Percentiles rank a stretch among this genome's conserved stretches.
Evolutionary conservation across 1,140 invertebrate species (phyloP).

Genomic region (Conopomorpha cramerella): DNA sequence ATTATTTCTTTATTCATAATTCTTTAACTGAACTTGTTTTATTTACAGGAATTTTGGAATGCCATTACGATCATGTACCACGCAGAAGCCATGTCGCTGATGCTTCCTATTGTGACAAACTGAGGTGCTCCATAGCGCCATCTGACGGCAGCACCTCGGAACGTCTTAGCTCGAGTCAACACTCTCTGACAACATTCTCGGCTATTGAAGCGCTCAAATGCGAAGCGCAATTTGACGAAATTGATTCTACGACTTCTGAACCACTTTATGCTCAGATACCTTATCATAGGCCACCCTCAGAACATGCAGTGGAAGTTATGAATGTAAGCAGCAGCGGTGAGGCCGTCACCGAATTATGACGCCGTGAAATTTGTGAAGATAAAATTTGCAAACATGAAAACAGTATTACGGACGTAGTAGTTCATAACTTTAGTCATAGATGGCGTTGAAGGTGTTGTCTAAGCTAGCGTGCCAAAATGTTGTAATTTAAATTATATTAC

Average conservation of each 20-base stretch:
- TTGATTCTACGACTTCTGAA: constrained; percentile 38
- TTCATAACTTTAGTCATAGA: too few species aligned
- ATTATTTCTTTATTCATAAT: not conserved
- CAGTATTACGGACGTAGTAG: too few species aligned
- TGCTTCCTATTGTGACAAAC: too few species aligned
- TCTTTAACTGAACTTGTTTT: constrained; percentile 4
- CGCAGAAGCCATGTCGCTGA: constrained; percentile 16
- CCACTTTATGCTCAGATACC: constrained; percentile 57
- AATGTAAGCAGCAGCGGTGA: constrained; percentile 45
- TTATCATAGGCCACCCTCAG: constrained; percentile 43
- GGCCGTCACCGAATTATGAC: constrained; percentile 58
- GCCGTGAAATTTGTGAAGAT: not conserved
- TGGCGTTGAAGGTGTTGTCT: too few species aligned
- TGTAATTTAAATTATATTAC: too few species aligned
- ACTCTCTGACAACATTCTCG: constrained; percentile 26
- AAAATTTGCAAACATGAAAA: not conserved
- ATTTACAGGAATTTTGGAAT: constrained; percentile 50
- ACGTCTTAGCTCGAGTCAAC: constrained; percentile 19
- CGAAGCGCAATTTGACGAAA: constrained; percentile 37
- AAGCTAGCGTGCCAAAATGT: too few species aligned
- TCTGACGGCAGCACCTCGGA: constrained; percentile 26
- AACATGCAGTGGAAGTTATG: constrained; percentile 41
- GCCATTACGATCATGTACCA: constrained; percentile 54
- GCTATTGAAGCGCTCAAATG: constrained; percentile 46
- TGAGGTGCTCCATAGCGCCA: constrained; percentile 30